Evolutionary conservation across 2,113 vertebrate genomes (phyloP).

Genomic region (Sciurus niger): DNA sequence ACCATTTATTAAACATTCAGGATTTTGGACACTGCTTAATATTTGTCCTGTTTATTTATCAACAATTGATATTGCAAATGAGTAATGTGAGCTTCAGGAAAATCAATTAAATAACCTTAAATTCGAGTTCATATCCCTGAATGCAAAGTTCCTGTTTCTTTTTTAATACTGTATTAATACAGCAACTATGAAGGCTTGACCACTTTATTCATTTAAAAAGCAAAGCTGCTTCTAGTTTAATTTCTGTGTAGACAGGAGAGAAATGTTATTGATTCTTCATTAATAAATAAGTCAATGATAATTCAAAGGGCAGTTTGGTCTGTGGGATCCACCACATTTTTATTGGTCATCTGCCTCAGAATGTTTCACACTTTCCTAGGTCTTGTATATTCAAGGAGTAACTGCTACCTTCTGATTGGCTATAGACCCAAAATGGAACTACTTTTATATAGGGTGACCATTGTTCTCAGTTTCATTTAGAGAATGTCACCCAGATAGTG

Average conservation of each 20-base stretch:
- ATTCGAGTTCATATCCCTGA: background rate
- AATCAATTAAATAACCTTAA: background rate
- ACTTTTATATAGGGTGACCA: background rate
- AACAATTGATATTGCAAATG: constrained; percentile 7
- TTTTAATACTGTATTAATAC: background rate
- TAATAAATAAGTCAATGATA: background rate
- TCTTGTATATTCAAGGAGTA: background rate
- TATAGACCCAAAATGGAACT: background rate
- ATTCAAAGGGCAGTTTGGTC: background rate
- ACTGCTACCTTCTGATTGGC: background rate
- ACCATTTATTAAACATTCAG: background rate
- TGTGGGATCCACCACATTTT: background rate
- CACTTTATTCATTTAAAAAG: background rate
- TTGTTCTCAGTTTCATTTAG: background rate
- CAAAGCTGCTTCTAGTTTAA: background rate
- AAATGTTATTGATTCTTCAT: background rate
- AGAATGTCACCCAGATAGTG: background rate
- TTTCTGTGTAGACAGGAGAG: background rate
- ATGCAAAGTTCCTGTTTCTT: background rate
- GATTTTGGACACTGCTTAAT: background rate
- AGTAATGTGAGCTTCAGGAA: constrained; percentile 25
- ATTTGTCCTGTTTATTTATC: background rate
- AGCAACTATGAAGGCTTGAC: background rate
- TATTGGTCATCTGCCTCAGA: background rate
- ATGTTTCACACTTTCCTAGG: background rate